Percentiles rank a stretch among this genome's conserved stretches.
phyloP scores from a whole-genome alignment of 1,140 invertebrate species.

The Drosophila punjabiensis region DNA sequence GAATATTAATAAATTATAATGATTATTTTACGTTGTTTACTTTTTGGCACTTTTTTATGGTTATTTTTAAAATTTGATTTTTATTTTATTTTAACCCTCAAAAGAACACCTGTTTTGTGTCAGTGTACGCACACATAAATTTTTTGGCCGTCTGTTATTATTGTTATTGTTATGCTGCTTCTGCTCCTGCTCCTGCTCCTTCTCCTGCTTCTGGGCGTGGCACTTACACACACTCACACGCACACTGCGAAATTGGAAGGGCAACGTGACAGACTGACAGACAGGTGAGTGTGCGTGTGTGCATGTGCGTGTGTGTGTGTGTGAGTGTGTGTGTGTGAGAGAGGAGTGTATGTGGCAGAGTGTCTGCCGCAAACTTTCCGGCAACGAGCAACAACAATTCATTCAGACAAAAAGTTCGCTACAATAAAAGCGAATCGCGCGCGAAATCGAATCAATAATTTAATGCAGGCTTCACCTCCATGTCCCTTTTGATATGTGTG shows the following conservation, averaged over 20 bases:
- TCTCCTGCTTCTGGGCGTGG: constrained; percentile 64
- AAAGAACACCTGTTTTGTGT: not conserved
- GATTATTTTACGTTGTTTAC: not conserved
- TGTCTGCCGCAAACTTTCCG: constrained; percentile 56
- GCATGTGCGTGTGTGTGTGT: constrained; percentile 10
- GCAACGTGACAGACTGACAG: constrained; percentile 61
- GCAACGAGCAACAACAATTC: constrained; percentile 61
- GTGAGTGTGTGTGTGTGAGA: constrained; percentile 6
- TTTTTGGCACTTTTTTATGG: not conserved
- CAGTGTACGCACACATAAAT: constrained; percentile 50
- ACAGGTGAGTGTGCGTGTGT: constrained; percentile 25
- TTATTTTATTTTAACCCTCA: not conserved
- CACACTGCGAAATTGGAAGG: constrained; percentile 51
- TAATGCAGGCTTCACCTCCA: constrained; percentile 65
- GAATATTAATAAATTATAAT: too few relatives aligned
- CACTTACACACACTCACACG: constrained; percentile 29
- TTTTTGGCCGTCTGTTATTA: constrained; percentile 41
- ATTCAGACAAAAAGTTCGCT: constrained; percentile 70
- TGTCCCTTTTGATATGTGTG: constrained; percentile 4
- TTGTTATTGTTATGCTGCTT: constrained; percentile 52
- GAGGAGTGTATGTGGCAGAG: not conserved
- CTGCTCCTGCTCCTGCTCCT: constrained; percentile 50
- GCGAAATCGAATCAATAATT: constrained; percentile 82
- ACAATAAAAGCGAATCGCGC: constrained; percentile 76
- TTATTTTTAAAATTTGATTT: not conserved